Evolutionary conservation across 92 coral and sea anemone genomes (phyloP).

Genomic region (Porites rus): DNA sequence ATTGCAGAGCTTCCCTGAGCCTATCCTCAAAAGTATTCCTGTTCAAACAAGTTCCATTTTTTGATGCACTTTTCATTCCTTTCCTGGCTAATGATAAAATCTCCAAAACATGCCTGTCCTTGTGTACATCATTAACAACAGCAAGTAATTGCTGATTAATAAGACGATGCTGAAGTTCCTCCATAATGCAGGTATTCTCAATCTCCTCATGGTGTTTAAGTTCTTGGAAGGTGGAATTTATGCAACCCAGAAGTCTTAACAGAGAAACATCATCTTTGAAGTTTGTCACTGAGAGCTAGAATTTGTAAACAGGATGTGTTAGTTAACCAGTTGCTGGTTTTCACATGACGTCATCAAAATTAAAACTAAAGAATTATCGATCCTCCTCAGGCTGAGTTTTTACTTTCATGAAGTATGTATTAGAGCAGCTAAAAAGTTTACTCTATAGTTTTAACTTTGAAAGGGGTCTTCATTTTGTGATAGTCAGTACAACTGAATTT

Average conservation of each 20-base stretch:
- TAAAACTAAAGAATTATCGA: too few relatives aligned
- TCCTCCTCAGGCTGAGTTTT: too few relatives aligned
- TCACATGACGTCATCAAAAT: too few relatives aligned
- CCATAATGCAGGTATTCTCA: constrained; percentile 92
- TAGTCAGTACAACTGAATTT: too few relatives aligned
- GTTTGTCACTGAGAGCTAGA: constrained; percentile 89
- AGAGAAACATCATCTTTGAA: constrained; percentile 86
- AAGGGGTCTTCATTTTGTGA: too few relatives aligned
- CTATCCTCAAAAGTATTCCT: constrained; percentile 77
- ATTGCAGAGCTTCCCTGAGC: constrained; percentile 83
- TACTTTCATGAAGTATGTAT: too few relatives aligned
- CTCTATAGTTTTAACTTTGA: too few relatives aligned
- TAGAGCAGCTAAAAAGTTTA: too few relatives aligned
- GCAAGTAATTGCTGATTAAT: constrained; percentile 82
- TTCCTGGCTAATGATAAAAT: constrained; percentile 81
- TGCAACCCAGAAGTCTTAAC: constrained; percentile 73
- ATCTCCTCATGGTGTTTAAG: constrained; percentile 98
- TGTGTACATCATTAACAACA: constrained; percentile 84
- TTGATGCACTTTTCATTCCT: constrained; percentile 80
- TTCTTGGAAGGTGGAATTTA: constrained; percentile 88
- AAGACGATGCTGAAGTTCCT: constrained; percentile 83
- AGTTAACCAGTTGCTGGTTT: neutral
- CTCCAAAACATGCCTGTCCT: constrained; percentile 90
- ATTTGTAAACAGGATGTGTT: neutral
- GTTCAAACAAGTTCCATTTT: constrained; percentile 75